Evolutionary conservation across 2,888 invertebrate genomes (phyloP), one percentile per base, ranked within the genome.

Genomic region (Chloroclysta siterata): DNA sequence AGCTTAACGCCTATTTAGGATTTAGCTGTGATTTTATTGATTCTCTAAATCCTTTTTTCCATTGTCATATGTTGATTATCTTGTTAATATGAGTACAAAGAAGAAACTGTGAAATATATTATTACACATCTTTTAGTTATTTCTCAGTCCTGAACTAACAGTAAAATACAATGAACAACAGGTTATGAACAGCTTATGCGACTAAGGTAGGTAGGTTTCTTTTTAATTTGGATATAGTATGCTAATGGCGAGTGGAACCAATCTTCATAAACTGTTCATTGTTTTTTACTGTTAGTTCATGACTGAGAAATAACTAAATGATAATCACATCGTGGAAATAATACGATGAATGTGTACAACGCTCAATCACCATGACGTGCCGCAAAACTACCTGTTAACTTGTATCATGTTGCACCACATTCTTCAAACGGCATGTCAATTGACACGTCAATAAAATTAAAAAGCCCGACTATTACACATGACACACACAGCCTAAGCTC

Each of bases 401-500:
- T 33, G 56, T 62, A 58, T 60, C 47, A 60, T 50, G 15, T 60
- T 53, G 50, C 48, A 63, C 48, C 42, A 57, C 58, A 69, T 69
- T 61, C 60, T 47, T 58, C 59, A 55, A 66, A 69, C 57, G 29
- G 44, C 57, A 14, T 59, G 70, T 60, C 66, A 73, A 70, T 78
- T 72, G 70, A 69, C 73, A 69, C 69, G 71, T 73, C 68, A 77
- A 82, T 84, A 81, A 85, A 83, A 83, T 82, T 81, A 81, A 80
- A 80, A 80, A 79, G 74, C 72, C 46, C 29, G 36, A 71, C 75
- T 72, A 75, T 74, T 72, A 72, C 73, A 77, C 76, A 76, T 79
- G 76, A 73, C 72, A 78, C 80, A 80, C 77, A 80, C 80, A 79
- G 79, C 82, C 80, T 76, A 76, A 79, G 82, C 82, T 81, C 69